Evolutionary conservation across 2,113 vertebrate species (phyloP).

Genomic region (Dipodomys spectabilis): DNA sequence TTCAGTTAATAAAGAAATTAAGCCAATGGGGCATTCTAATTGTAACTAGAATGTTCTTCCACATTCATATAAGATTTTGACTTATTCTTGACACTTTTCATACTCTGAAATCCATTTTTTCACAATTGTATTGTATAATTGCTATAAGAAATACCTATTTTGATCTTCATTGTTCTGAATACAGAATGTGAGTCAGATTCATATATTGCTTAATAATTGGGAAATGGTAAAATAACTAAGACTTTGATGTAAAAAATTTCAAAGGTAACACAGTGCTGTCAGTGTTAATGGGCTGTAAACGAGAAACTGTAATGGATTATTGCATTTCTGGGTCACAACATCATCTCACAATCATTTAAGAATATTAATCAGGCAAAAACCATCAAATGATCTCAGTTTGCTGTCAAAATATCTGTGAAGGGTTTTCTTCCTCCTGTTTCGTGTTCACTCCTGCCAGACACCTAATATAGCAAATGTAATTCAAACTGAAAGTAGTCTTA

Average conservation of each 20-base stretch:
- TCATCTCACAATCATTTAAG: slow-evolving; percentile 10
- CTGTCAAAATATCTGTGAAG: slow-evolving; percentile 62
- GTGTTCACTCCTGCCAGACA: slow-evolving; percentile 1
- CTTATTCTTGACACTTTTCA: slow-evolving; percentile 45
- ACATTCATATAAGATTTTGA: slow-evolving; percentile 41
- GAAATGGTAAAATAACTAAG: slow-evolving; percentile 70
- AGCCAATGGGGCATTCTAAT: slow-evolving; percentile 25
- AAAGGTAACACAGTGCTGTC: slow-evolving; percentile 52
- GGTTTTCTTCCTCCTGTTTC: slow-evolving; percentile 14
- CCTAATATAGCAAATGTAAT: background rate
- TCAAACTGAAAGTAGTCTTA: background rate
- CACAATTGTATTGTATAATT: slow-evolving; percentile 56
- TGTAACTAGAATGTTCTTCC: slow-evolving; percentile 41
- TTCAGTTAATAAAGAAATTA: slow-evolving; percentile 49
- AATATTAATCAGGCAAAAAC: slow-evolving; percentile 61
- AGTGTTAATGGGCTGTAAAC: slow-evolving; percentile 58
- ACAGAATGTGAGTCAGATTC: slow-evolving; percentile 48
- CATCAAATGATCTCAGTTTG: slow-evolving; percentile 33
- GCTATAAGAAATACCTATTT: slow-evolving; percentile 69
- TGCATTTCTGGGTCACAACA: slow-evolving; percentile 58
- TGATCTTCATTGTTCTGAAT: slow-evolving; percentile 65
- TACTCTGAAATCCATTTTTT: slow-evolving; percentile 22
- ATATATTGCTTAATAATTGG: slow-evolving; percentile 63
- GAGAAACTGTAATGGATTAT: slow-evolving; percentile 41
- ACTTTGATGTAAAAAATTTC: slow-evolving; percentile 38